Percentiles rank a stretch among this genome's conserved stretches.
Evolutionary conservation across 2,113 vertebrate species (phyloP).

Genomic region (Naja naja): DNA sequence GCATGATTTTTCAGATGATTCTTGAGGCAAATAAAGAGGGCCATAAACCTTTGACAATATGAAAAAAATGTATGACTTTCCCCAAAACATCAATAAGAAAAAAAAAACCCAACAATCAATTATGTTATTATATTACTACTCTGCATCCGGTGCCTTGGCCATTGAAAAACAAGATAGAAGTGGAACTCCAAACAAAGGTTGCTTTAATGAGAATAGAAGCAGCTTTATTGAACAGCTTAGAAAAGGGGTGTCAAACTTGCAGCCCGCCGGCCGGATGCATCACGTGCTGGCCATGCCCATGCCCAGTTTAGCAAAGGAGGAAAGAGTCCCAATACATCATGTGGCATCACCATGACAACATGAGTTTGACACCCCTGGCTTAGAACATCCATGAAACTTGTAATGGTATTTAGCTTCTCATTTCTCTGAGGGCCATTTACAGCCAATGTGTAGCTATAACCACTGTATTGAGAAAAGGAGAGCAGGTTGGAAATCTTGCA

Average conservation of each 20-base stretch:
- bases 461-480: neutral
- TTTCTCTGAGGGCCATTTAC: neutral
- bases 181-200: neutral
- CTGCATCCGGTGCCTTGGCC: neutral
- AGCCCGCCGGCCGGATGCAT: too few species aligned
- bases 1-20: neutral
- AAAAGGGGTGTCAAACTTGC: too few species aligned
- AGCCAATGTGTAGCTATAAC: neutral
- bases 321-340: too few species aligned
- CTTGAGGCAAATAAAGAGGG: neutral
- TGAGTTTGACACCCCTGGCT: too few species aligned
- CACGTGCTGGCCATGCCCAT: too few species aligned
- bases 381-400: neutral
- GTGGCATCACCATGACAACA: too few species aligned
- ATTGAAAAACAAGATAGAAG: neutral
- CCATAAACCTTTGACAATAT: neutral
- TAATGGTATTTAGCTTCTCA: neutral
- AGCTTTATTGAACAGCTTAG: neutral
- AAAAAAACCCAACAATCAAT: neutral
- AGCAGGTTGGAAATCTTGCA: constrained; percentile 22
- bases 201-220: neutral
- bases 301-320: too few species aligned
- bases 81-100: neutral
- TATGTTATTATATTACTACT: neutral
- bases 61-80: neutral